Base-by-base conservation (phyloP, 1,140 invertebrate species). In the Episyrphus balteatus region DNA sequence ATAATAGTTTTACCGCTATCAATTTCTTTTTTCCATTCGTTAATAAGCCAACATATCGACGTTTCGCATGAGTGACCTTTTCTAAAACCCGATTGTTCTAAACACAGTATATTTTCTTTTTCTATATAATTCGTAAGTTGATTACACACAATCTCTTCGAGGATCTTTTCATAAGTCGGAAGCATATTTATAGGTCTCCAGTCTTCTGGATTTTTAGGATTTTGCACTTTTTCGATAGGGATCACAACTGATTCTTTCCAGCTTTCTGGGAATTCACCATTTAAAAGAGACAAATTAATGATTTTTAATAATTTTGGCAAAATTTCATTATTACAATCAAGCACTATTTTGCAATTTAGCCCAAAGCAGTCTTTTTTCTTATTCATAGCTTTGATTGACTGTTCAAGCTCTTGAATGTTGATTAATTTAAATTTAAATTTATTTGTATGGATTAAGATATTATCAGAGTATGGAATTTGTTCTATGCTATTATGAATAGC, bases 111-210 rank as follows among this genome's bases (percentile, higher is more conserved):
- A 17, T 57, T 46, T 49, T 57, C 48, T 34, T 49, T 51, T 33
- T 54, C 46, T 14, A 57, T 30, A 47, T 50, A 59, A 17, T 51
- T 32, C 12, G 42, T 15, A 13, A 64, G 18, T 49, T 50, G 51
- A 12, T 45, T 46, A 44, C 54, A 47, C 21, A 57, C 44, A 19
- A 54, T 50, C 42, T 51, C 49, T 54, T 64, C 59, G 17, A 56
- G 47, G 2, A 62, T 52, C 49, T 62, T 64, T 32, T 54, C 52
- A 17, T 55, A 50, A n/a, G 44, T 44, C 11, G 57, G 50, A 15
- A 58, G 14, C n/a, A 55, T 36, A 42, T 50, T 52, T 39, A 59
- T 51, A 31, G 57, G 59, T 30, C 57, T 43, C 44, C 51, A 54
- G n/a, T 58, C 55, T n/a, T 41, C 40, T 18, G 41, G n/a, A 42